Percentiles rank a stretch among this genome's conserved stretches.
Evolutionary conservation across 2,888 invertebrate genomes (phyloP).

Genomic region (Yponomeuta sedellus): DNA sequence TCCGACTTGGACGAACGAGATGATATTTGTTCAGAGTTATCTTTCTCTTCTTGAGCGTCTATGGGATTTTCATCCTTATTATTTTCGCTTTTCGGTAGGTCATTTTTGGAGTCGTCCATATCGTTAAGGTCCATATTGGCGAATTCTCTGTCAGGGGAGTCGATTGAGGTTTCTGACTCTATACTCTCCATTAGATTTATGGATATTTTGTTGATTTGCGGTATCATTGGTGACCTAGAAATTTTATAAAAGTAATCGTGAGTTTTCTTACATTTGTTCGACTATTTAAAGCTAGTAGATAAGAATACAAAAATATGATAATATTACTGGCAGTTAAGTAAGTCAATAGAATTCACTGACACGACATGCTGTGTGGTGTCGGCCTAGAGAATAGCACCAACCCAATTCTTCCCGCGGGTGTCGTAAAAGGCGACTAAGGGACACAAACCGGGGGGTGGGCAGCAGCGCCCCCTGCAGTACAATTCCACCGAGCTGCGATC

Average conservation of each 20-base stretch:
- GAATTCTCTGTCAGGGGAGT: conserved; percentile 67
- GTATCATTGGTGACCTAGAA: conserved; percentile 70
- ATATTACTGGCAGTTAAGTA: no score
- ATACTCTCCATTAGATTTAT: conserved; percentile 73
- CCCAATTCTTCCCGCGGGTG: no score
- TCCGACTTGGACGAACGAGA: conserved; percentile 20
- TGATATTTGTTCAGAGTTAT: conserved; percentile 38
- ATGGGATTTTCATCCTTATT: conserved; percentile 15
- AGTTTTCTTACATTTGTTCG: no score
- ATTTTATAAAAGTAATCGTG: not conserved
- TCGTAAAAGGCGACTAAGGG: no score
- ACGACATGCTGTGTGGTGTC: no score
- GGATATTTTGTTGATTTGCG: conserved; percentile 65
- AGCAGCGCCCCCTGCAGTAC: no score
- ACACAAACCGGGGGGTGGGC: no score
- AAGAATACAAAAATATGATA: no score
- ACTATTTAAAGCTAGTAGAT: no score
- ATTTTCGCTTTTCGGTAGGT: conserved; percentile 12
- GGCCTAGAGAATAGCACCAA: no score
- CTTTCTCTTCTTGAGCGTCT: conserved; percentile 37
- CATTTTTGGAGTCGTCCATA: conserved; percentile 30
- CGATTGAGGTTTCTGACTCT: conserved; percentile 70
- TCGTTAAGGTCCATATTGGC: conserved; percentile 64
- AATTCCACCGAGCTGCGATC: no score
- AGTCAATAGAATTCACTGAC: no score